Conservation (phyloP, 2,888 invertebrate genomes). For the Ochropleura leucogaster region DNA sequence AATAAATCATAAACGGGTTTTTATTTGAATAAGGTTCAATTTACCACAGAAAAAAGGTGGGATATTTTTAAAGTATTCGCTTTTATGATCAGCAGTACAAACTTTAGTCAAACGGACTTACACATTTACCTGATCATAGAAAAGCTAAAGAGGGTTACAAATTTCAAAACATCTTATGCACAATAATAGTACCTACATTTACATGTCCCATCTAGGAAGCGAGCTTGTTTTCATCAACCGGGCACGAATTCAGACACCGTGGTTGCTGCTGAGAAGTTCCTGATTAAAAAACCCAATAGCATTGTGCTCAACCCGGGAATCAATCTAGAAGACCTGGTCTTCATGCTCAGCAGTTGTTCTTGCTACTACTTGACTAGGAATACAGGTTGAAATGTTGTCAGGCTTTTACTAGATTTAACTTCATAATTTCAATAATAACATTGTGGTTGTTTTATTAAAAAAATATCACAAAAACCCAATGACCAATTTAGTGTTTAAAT, state of each 20-base stretch:
- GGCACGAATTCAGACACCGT: too few species aligned
- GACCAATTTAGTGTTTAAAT: too few species aligned
- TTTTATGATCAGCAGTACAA: neutral
- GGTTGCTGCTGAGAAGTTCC: too few species aligned
- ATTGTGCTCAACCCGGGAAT: too few species aligned
- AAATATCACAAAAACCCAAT: neutral
- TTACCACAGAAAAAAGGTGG: conserved; percentile 22
- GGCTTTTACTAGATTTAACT: neutral
- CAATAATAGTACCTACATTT: too few species aligned
- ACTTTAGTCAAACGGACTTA: neutral
- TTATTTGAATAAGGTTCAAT: conserved; percentile 38
- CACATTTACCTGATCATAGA: neutral
- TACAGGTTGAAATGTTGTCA: neutral
- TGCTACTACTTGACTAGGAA: too few species aligned
- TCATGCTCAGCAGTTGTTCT: too few species aligned
- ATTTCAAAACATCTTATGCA: too few species aligned
- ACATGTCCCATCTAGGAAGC: too few species aligned
- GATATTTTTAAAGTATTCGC: neutral
- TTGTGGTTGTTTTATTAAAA: neutral
- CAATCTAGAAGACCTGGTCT: too few species aligned
- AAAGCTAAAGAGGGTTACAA: neutral
- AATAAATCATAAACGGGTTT: conserved; percentile 44
- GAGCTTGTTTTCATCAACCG: too few species aligned
- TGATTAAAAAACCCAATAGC: too few species aligned
- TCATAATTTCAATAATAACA: neutral